These are phyloP conservation scores for Panagrolaimus sp. DNA, from an alignment of 1,140 invertebrate species.

Conservation along the genomic window DNA sequence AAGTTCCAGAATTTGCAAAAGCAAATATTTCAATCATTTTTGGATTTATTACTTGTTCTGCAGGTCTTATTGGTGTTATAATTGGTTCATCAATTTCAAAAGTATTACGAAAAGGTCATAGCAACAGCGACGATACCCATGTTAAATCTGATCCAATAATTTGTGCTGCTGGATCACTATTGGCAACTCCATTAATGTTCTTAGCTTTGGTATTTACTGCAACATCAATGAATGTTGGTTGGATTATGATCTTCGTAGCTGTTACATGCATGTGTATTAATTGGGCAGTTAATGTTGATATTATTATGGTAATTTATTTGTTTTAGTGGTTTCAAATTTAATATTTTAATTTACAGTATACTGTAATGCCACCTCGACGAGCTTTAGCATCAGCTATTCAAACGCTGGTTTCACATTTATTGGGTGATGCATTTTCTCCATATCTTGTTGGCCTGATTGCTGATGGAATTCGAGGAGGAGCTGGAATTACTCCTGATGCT, in stretches of 20 bases:
- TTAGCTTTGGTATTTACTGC: not conserved
- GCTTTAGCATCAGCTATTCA: conserved; percentile 13
- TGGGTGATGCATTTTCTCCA: not conserved
- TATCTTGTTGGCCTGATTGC: conserved; percentile 3
- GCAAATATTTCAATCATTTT: not conserved
- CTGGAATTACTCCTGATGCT: not conserved
- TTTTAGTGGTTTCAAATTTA: not conserved
- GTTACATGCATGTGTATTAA: not conserved
- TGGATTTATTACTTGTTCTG: not conserved
- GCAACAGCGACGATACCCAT: not conserved
- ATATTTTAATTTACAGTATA: not conserved
- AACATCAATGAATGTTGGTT: not conserved
- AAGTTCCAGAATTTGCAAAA: not conserved
- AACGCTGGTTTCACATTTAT: conserved; percentile 63
- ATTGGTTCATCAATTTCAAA: not conserved
- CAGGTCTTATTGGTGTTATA: not conserved
- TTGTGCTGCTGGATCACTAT: not conserved
- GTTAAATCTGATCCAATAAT: not conserved
- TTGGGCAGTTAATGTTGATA: not conserved
- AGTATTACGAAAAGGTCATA: not conserved
- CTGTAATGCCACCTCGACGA: not conserved
- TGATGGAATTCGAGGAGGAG: not conserved
- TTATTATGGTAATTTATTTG: not conserved
- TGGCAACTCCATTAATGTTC: not conserved
- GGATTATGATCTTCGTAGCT: conserved; percentile 16